Base-by-base conservation (phyloP, 2,113 vertebrate genomes). In the Festucalex cinctus region DNA sequence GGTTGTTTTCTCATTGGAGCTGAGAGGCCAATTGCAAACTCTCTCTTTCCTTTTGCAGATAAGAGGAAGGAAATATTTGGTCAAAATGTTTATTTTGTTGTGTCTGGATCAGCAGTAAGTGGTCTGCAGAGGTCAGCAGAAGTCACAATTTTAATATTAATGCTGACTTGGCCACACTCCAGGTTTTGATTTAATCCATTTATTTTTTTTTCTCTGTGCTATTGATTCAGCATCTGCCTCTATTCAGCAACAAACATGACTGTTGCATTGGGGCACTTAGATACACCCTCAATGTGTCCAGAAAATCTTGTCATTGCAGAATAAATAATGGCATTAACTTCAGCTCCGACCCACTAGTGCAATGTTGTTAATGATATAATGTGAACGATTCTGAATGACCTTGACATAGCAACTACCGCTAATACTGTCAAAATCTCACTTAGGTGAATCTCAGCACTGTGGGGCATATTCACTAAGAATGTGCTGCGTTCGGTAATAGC, bases 1-100 rank as follows among this genome's bases (percentile, higher is more conserved):
- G 63, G 65, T 80, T 76, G 66, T 67, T 76, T 76, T 68, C 56
- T 79, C 68, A 72, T 78, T 79, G 66, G 0, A 64, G 71, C 77
- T 73, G 53, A 69, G 64, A 68, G 66, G 36, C 44, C 44, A 70
- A 61, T 79, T 72, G 76, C 3, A 76, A 75, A 78, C 58, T 67
- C 53, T 60, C 39, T 68, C 49, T 51, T 22, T 54, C 26, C 46
- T 73, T 3, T 77, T 82, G 68, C 66, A 58, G 59, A 60, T 67
- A 68, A 84, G 63, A 66, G 54, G 46, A 70, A 68, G 69, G 74
- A 71, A 65, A 71, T 65, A 69, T 69, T 63, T 62, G 56, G 39
- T 63, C 26, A 48, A 32, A 76, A 51, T 69, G 44, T 56, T 74
- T 57, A 35, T 57, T 32, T 57, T 7, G 14, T 28, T 57, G 3